Percentiles rank a stretch among this genome's conserved stretches.
phyloP scores from a whole-genome alignment of 1,140 invertebrate species.

The Dryas iulia region DNA sequence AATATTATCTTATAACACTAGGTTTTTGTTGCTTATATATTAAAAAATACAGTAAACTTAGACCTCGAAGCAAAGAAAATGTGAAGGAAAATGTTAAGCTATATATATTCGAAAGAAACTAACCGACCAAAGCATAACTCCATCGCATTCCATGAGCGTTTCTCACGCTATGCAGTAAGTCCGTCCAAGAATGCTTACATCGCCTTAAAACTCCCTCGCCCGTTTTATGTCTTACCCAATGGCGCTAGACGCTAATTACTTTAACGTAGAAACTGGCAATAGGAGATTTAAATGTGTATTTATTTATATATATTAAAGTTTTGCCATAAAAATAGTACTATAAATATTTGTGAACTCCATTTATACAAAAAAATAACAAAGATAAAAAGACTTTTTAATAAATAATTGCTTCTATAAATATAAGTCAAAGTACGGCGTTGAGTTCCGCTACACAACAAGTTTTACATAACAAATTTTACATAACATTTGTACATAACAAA shows the following conservation, averaged over 20 bases:
- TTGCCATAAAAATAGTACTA: too few relatives aligned
- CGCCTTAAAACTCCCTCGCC: constrained; percentile 30
- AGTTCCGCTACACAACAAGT: too few relatives aligned
- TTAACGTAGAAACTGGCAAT: constrained; percentile 37
- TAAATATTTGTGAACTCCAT: too few relatives aligned
- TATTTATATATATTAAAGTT: too few relatives aligned
- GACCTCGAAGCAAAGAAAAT: background rate
- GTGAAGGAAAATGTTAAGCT: background rate
- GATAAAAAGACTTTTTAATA: too few relatives aligned
- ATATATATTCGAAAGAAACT: constrained; percentile 8
- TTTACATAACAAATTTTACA: too few relatives aligned
- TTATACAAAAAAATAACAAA: too few relatives aligned
- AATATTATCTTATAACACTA: too few relatives aligned
- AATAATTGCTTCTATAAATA: too few relatives aligned
- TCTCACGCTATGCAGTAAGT: constrained; percentile 31
- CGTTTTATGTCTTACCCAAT: constrained; percentile 16
- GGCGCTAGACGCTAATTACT: constrained; percentile 59
- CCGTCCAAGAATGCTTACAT: constrained; percentile 40
- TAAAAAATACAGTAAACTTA: background rate
- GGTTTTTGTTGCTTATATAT: too few relatives aligned
- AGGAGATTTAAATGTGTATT: background rate
- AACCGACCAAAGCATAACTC: constrained; percentile 17
- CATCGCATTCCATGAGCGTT: constrained; percentile 14
- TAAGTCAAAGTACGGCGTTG: too few relatives aligned
- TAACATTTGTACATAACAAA: too few relatives aligned